phyloP scores from a whole-genome alignment of 1,140 invertebrate genomes.

The Cotesia glomerata region DNA sequence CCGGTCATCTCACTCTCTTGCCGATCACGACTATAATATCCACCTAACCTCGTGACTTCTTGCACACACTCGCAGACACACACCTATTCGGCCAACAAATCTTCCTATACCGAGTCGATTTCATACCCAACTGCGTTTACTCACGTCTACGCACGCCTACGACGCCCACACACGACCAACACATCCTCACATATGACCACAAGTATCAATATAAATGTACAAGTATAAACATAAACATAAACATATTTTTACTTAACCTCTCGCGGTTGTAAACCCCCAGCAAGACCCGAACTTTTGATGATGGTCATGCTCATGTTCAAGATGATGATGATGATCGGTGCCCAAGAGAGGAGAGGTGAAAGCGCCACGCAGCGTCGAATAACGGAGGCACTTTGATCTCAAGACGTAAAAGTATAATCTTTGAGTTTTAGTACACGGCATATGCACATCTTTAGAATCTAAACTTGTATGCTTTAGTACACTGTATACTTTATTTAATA shows the following conservation, averaged over 20 bases:
- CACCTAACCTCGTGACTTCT: background rate
- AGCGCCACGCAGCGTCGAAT: constrained; percentile 4
- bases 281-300: no score
- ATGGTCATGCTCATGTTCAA: no score
- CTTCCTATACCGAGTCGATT: background rate
- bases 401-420: background rate
- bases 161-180: constrained; percentile 14
- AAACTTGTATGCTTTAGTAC: background rate
- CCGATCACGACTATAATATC: background rate
- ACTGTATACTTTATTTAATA: background rate
- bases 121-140: constrained; percentile 12
- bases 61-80: background rate
- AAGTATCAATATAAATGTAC: no score
- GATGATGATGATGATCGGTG: background rate
- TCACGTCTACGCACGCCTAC: background rate
- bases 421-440: background rate
- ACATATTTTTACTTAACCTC: background rate
- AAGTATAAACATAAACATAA: background rate
- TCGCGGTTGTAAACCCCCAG: no score
- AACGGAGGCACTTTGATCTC: constrained; percentile 21
- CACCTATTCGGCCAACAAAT: no score
- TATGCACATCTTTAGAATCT: background rate
- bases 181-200: background rate
- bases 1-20: background rate
- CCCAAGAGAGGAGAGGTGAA: background rate